Evolutionary conservation across 2,113 vertebrate species (phyloP).

Genomic region (Aegotheles bennettii): DNA sequence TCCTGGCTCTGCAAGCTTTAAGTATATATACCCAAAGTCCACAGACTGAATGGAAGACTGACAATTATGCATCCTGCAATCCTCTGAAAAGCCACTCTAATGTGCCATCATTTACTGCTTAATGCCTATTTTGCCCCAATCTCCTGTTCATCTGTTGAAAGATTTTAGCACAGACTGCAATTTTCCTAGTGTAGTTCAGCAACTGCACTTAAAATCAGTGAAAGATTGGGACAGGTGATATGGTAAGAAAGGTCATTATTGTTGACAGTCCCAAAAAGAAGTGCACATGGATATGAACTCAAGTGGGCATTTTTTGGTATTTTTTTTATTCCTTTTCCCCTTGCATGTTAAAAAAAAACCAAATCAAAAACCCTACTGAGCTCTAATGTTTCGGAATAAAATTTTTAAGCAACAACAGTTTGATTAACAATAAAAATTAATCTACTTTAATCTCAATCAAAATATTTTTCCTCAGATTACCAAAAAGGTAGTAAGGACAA

Average conservation of each 20-base stretch:
- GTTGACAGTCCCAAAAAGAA: background rate
- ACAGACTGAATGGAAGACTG: background rate
- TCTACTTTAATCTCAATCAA: background rate
- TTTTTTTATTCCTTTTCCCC: background rate
- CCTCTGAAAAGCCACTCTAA: background rate
- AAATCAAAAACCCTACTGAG: background rate
- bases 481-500: background rate
- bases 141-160: background rate
- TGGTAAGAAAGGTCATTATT: background rate
- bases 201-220: background rate
- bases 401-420: background rate
- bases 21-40: background rate
- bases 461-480: background rate
- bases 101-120: background rate
- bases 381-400: background rate
- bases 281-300: background rate
- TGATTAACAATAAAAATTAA: background rate
- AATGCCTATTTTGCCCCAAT: background rate
- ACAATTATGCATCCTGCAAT: background rate
- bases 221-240: background rate
- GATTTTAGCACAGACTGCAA: rapidly evolving
- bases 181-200: background rate
- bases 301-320: background rate
- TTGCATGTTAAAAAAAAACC: background rate
- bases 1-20: background rate